A percentile compares a stretch with the other conserved stretches of the same genome.
These are phyloP conservation scores for Standfussiana lucernea DNA, from an alignment of 2,888 invertebrate genomes.

Conservation along the genomic window DNA sequence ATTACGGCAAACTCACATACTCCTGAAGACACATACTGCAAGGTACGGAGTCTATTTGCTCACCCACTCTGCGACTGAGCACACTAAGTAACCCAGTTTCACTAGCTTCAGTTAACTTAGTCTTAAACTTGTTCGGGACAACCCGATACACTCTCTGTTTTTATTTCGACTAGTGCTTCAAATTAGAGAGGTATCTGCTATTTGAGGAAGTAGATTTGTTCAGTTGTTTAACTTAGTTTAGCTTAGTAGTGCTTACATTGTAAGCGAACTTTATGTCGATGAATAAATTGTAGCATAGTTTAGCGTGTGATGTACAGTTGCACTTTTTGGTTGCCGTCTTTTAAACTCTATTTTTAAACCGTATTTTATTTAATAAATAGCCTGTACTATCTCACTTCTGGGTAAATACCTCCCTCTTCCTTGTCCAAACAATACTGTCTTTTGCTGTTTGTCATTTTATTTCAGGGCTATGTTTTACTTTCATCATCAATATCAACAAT, in stretches of 20 bases:
- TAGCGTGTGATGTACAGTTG: not conserved
- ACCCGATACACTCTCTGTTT: conserved; percentile 48
- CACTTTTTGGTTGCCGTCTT: not conserved
- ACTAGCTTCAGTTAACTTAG: conserved; percentile 48
- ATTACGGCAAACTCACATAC: conserved; percentile 33
- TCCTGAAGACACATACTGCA: conserved; percentile 22
- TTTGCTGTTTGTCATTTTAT: not conserved
- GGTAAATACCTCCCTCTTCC: not conserved
- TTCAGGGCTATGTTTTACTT: not conserved
- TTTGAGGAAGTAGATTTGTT: conserved; percentile 11
- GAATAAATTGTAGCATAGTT: not conserved
- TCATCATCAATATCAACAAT: not conserved
- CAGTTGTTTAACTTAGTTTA: conserved; percentile 10
- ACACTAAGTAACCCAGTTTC: conserved; percentile 60
- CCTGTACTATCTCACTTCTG: not conserved
- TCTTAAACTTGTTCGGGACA: conserved; percentile 47
- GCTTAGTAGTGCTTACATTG: conserved; percentile 8
- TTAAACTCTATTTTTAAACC: not conserved
- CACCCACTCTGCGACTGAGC: conserved; percentile 39
- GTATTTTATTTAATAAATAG: too few relatives aligned
- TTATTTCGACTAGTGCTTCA: conserved; percentile 38
- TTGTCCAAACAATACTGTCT: not conserved
- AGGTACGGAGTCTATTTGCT: conserved; percentile 44
- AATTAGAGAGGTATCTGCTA: conserved; percentile 33
- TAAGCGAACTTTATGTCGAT: not conserved